Conservation (phyloP, 2,113 vertebrate genomes). For the Peromyscus californicus region DNA sequence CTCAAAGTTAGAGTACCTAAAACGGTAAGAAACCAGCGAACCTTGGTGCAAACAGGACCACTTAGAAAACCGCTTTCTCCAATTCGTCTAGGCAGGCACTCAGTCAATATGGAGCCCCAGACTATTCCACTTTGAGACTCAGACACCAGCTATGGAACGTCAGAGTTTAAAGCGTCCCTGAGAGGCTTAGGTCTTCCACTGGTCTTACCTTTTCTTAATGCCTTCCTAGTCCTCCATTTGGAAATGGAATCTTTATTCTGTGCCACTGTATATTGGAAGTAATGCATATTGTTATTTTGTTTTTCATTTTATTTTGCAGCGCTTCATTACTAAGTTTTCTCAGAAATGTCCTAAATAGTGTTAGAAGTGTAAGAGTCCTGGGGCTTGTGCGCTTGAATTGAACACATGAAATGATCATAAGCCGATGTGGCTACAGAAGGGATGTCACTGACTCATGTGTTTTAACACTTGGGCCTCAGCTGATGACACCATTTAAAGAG, state of each 20-base stretch:
- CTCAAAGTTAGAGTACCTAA: background rate
- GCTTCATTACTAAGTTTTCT: background rate
- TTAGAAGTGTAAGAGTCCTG: background rate
- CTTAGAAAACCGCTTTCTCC: background rate
- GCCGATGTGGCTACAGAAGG: background rate
- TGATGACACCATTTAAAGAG: background rate
- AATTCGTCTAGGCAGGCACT: background rate
- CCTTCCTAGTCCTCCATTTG: background rate
- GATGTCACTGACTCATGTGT: background rate
- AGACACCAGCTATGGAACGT: background rate
- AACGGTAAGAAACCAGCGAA: background rate
- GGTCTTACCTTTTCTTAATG: background rate
- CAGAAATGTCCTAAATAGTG: background rate
- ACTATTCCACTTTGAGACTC: background rate
- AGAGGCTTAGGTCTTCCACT: background rate
- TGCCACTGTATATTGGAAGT: background rate
- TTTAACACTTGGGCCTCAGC: background rate
- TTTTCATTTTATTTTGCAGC: background rate
- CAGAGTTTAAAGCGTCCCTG: background rate
- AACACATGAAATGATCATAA: background rate
- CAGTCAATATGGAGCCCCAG: background rate
- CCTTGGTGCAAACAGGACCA: background rate
- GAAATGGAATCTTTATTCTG: background rate
- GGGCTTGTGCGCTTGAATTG: background rate
- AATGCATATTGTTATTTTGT: background rate